Conservation (phyloP, 2,888 invertebrate genomes). For the Gastrophysa polygoni region DNA sequence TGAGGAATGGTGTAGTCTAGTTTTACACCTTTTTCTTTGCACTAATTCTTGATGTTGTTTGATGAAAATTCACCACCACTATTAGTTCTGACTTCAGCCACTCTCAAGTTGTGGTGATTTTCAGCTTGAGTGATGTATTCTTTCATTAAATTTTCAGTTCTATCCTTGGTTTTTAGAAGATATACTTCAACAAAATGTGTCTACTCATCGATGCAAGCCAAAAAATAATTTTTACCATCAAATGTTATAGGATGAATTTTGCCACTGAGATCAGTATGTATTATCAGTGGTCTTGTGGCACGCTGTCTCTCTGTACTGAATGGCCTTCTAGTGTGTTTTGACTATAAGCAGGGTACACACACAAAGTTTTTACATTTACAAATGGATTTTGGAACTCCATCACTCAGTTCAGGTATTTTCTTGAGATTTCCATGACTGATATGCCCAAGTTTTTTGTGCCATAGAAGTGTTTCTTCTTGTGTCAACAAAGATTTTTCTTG, state of each 20-base stretch:
- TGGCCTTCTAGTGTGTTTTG: too few species aligned
- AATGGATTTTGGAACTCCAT: not conserved
- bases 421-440: conserved; percentile 1
- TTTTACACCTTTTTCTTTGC: not conserved
- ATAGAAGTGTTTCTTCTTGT: not conserved
- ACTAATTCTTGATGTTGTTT: not conserved
- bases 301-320: not conserved
- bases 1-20: conserved; percentile 6
- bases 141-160: not conserved
- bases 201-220: conserved; percentile 13
- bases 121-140: not conserved
- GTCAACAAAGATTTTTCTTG: too few species aligned
- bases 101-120: not conserved
- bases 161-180: conserved; percentile 2
- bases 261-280: conserved; percentile 4
- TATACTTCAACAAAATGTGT: conserved; percentile 12
- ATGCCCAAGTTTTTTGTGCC: conserved; percentile 13
- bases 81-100: not conserved
- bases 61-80: not conserved
- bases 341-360: not conserved
- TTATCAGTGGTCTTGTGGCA: conserved; percentile 1
- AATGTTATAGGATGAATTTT: conserved; percentile 2
- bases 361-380: not conserved
- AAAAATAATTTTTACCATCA: conserved; percentile 13
- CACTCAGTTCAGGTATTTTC: not conserved